Conservation (phyloP, 2,888 invertebrate species). For the Mesodorylaimus sp. region DNA sequence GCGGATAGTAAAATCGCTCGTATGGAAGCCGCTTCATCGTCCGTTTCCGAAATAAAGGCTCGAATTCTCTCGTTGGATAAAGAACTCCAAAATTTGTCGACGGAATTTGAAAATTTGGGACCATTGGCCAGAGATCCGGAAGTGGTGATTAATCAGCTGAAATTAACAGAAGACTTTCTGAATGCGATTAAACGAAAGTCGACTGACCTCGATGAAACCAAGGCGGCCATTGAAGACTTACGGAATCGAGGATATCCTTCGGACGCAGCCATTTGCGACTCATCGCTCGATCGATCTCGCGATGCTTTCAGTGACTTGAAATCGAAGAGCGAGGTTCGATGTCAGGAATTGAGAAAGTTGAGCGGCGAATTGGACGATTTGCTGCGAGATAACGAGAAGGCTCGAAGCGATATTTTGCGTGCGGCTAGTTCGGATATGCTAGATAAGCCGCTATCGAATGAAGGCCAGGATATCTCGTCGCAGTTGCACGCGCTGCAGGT, state of each 20-base stretch:
- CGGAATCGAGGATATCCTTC: constrained; percentile 11
- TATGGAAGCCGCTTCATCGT: not conserved
- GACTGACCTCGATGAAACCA: constrained; percentile 63
- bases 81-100: constrained; percentile 58
- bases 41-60: not conserved
- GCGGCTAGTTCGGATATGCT: constrained; percentile 7
- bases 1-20: no score
- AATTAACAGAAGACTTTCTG: constrained; percentile 43
- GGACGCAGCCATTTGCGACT: constrained; percentile 5
- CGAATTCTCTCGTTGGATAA: constrained; percentile 39
- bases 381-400: constrained; percentile 14
- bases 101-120: constrained; percentile 61
- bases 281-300: constrained; percentile 11
- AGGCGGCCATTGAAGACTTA: constrained; percentile 24
- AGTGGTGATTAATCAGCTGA: constrained; percentile 58
- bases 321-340: constrained; percentile 6
- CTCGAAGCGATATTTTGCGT: constrained; percentile 7
- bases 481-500: constrained; percentile 56
- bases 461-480: constrained; percentile 66
- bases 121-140: constrained; percentile 72
- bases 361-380: constrained; percentile 23
- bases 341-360: constrained; percentile 21
- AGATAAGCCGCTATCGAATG: constrained; percentile 59
- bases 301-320: constrained; percentile 21
- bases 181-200: constrained; percentile 55